phyloP scores from a whole-genome alignment of 1,140 invertebrate genomes.

The Ridgeia piscesae region DNA sequence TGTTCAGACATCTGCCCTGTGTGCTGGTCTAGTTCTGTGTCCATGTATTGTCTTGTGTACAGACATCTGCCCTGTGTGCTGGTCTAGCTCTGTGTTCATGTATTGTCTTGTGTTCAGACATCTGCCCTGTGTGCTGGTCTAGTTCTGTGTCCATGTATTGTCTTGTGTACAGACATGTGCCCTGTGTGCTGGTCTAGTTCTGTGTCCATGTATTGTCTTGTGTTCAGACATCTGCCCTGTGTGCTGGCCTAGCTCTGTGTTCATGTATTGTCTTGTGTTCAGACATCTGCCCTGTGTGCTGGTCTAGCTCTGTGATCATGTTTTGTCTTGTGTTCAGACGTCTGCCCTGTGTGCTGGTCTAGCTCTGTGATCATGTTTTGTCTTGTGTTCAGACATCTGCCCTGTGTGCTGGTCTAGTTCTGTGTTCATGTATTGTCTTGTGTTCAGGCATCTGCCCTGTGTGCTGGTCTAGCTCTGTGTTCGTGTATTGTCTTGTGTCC shows the following conservation, averaged over 20 bases:
- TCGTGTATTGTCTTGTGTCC: neutral
- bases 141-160: neutral
- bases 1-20: neutral
- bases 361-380: neutral
- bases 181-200: neutral
- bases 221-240: neutral
- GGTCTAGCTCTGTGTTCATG: neutral
- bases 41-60: neutral
- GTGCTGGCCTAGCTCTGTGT: neutral
- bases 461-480: neutral
- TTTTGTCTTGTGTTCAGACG: neutral
- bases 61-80: neutral
- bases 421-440: neutral
- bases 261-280: neutral
- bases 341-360: neutral
- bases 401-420: neutral
- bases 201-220: neutral
- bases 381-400: neutral
- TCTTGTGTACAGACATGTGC: neutral
- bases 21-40: neutral
- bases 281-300: slow-evolving; percentile 62
- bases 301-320: slow-evolving; percentile 61
- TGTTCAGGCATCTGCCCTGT: neutral
- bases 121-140: neutral
- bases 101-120: neutral